Evolutionary conservation across 1,140 invertebrate species (phyloP).

Genomic region (Halyomorpha halys): DNA sequence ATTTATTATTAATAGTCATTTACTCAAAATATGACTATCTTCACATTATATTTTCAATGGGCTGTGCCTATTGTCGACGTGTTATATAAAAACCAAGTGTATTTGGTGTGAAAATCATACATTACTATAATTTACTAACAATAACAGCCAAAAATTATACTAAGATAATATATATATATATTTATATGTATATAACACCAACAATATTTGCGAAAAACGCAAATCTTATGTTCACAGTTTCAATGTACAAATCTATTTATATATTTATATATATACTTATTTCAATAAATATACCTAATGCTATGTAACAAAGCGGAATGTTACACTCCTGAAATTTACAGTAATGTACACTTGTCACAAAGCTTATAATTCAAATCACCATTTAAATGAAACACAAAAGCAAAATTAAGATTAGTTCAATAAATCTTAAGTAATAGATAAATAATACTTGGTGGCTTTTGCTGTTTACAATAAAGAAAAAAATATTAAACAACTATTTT

Average conservation of each 20-base stretch:
- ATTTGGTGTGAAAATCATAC: conserved; percentile 10
- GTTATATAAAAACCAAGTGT: conserved; percentile 15
- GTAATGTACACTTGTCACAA: conserved; percentile 16
- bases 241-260: conserved; percentile 19
- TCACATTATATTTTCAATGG: conserved; percentile 8
- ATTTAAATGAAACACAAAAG: conserved; percentile 7
- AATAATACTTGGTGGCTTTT: conserved; percentile 1
- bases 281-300: conserved; percentile 16
- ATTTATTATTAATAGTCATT: conserved; percentile 1
- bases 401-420: background rate
- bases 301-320: conserved; percentile 21
- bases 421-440: background rate
- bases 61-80: conserved; percentile 20
- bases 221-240: conserved; percentile 6
- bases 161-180: conserved; percentile 13
- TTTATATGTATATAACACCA: conserved; percentile 13
- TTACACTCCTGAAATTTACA: conserved; percentile 18
- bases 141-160: conserved; percentile 21
- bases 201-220: conserved; percentile 12
- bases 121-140: conserved; percentile 12
- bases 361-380: conserved; percentile 10
- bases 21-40: background rate
- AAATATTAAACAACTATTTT: background rate
- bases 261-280: conserved; percentile 5
- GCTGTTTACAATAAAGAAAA: background rate